Evolutionary conservation across 2,797 vertebrate species (phyloP), one percentile per base, ranked within the genome.

Genomic region (Rhodeus uyekii): DNA sequence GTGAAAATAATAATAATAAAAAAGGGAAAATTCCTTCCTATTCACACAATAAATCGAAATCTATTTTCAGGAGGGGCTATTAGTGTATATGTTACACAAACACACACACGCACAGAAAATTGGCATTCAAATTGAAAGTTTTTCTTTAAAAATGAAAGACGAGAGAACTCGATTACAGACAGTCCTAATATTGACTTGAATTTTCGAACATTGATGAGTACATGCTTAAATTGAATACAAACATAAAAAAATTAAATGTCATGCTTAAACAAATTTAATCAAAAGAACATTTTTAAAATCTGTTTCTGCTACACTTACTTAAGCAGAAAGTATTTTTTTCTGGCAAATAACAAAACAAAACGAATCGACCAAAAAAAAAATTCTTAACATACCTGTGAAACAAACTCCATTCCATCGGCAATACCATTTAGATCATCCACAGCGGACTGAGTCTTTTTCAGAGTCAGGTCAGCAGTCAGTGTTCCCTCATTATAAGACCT

Each of bases 401-500:
- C 3, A 19, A 39, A 39, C 9, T 65, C 61, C 24, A 48, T 24
- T 38, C 14, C 44, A 38, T 46, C 39, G 10, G 27, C 13, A 78
- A 78, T 9, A 24, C 5, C 34, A 18, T 53, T 36, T 50, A 78
- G 14, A 53, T 63, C 44, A 46, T 78, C 61, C n/a, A n/a, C n/a
- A 12, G 78, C 7, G 18, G 67, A 61, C 1, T n/a, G 69, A n/a
- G 53, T 55, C 22, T 71, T 86, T 60, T 53, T 71, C 44, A 83
- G 27, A 38, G 76, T 83, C 34, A 74, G 1, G 27, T 85, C 86
- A 72, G 64, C 1, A 14, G 32, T 75, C 64, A 87, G 46, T 0
- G 83, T 83, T 9, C 32, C 60, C 3, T 86, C 85, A 71, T 78
- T 84, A 80, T 86, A 86, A 60, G 87, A 85, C 79, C 83, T 89